These are phyloP conservation scores for Erythrolamprus reginae DNA, from an alignment of 2,113 vertebrate genomes.

Conservation along the genomic window DNA sequence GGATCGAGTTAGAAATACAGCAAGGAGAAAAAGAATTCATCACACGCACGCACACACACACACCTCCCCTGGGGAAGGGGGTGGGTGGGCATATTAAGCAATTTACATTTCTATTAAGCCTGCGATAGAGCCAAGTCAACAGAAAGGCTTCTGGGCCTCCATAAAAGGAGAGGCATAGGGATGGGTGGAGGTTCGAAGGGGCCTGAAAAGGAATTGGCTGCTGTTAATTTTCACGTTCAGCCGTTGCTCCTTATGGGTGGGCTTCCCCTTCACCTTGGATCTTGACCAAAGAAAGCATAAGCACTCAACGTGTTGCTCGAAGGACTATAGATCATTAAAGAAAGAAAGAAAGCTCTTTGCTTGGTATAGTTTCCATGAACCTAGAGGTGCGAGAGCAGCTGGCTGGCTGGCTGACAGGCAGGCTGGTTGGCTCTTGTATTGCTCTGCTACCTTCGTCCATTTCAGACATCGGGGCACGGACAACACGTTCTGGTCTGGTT, in stretches of 20 bases:
- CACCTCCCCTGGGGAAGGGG: background rate
- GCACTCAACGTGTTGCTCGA: slow-evolving; percentile 26
- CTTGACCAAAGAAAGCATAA: slow-evolving; percentile 29
- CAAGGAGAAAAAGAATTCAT: background rate
- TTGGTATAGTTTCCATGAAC: background rate
- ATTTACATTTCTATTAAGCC: background rate
- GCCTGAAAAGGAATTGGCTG: slow-evolving; percentile 21
- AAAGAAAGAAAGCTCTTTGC: slow-evolving; percentile 11
- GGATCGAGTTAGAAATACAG: background rate
- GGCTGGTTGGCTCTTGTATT: background rate
- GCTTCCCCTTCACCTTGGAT: slow-evolving; percentile 30
- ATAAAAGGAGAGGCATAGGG: slow-evolving; percentile 11
- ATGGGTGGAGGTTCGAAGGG: background rate
- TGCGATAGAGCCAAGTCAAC: background rate
- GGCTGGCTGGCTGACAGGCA: background rate
- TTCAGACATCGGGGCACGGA: background rate
- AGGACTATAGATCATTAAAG: slow-evolving; percentile 26
- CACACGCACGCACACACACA: background rate
- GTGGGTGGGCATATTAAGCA: background rate
- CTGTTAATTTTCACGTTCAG: slow-evolving; percentile 35
- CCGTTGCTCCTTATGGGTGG: slow-evolving; percentile 26
- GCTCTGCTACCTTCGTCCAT: background rate
- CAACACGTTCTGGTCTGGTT: background rate
- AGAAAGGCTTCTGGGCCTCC: background rate
- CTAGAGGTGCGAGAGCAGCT: background rate